These are phyloP conservation scores for Drosophila atroscutellata DNA, from an alignment of 2,888 invertebrate species.

Conservation along the genomic window DNA sequence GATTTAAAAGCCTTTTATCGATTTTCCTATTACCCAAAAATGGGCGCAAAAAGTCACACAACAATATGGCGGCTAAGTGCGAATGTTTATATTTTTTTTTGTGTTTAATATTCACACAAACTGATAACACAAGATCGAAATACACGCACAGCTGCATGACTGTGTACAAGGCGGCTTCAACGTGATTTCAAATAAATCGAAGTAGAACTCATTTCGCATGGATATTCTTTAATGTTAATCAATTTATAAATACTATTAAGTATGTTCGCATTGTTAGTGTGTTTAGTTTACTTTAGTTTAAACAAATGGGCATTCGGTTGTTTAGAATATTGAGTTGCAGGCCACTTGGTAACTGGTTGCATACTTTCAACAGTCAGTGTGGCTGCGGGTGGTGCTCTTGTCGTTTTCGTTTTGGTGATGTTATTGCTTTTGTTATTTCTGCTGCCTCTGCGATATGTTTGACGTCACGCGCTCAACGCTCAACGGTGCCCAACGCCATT, in stretches of 20 bases:
- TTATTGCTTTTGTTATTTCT: constrained; percentile 9
- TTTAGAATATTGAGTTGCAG: constrained; percentile 27
- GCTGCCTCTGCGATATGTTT: constrained; percentile 48
- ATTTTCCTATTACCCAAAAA: constrained; percentile 56
- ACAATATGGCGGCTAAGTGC: constrained; percentile 15
- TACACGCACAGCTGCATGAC: neutral
- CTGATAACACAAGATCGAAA: constrained; percentile 28
- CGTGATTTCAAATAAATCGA: neutral
- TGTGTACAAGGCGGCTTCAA: neutral
- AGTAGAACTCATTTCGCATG: neutral
- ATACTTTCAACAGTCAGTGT: constrained; percentile 65
- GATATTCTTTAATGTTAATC: neutral
- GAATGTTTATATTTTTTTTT: constrained; percentile 25
- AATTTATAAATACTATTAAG: neutral
- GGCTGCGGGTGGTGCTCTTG: constrained; percentile 33
- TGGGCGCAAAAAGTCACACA: constrained; percentile 44
- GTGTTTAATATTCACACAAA: constrained; percentile 15
- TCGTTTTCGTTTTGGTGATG: constrained; percentile 11
- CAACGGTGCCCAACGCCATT: constrained; percentile 84
- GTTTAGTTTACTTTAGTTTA: neutral
- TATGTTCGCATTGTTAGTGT: neutral
- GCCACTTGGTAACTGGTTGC: constrained; percentile 38
- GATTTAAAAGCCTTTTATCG: constrained; percentile 59
- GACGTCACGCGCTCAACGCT: constrained; percentile 55
- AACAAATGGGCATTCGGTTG: constrained; percentile 19